A percentile compares a stretch with the other conserved stretches of the same genome.
phyloP scores from a whole-genome alignment of 2,797 vertebrate species.

The Sternarchorhynchus goeldii region DNA sequence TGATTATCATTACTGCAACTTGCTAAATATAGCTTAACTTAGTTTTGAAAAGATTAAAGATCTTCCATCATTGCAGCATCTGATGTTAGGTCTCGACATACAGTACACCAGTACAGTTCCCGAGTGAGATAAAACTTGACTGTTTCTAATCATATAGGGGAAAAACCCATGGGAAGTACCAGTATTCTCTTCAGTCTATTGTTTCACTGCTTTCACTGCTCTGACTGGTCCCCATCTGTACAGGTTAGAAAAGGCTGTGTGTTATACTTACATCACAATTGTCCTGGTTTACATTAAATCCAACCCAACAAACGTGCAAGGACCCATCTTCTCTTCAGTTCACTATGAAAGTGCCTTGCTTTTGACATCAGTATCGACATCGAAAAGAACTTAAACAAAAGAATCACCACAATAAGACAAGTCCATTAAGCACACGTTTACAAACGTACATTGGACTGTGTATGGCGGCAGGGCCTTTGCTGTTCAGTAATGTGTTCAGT shows the following conservation, averaged over 20 bases:
- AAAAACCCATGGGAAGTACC: slow-evolving; percentile 45
- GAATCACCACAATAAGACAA: slow-evolving; percentile 59
- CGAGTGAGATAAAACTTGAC: slow-evolving; percentile 40
- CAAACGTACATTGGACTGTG: slow-evolving; percentile 70
- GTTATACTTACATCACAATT: slow-evolving; percentile 46
- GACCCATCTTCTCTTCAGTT: slow-evolving; percentile 38
- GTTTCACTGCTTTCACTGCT: slow-evolving; percentile 21
- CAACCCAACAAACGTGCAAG: slow-evolving; percentile 42
- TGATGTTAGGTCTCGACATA: slow-evolving; percentile 46
- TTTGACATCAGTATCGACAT: slow-evolving; percentile 51
- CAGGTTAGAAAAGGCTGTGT: slow-evolving; percentile 40
- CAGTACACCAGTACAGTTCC: slow-evolving; percentile 41
- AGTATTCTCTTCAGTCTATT: slow-evolving; percentile 47
- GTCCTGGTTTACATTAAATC: slow-evolving; percentile 54
- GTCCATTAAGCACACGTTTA: slow-evolving; percentile 73
- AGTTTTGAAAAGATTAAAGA: slow-evolving; percentile 17
- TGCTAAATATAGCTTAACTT: slow-evolving; percentile 37
- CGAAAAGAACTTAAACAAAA: slow-evolving; percentile 46
- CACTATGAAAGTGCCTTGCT: slow-evolving; percentile 17
- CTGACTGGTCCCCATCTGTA: slow-evolving; percentile 34
- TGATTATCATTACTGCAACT: slow-evolving; percentile 56
- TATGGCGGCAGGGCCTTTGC: slow-evolving; percentile 61
- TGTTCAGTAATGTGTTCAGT: slow-evolving; percentile 42
- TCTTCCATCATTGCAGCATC: slow-evolving; percentile 45
- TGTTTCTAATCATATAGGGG: slow-evolving; percentile 52